Conservation (phyloP, 2,888 invertebrate species). For the Apeira syringaria region DNA sequence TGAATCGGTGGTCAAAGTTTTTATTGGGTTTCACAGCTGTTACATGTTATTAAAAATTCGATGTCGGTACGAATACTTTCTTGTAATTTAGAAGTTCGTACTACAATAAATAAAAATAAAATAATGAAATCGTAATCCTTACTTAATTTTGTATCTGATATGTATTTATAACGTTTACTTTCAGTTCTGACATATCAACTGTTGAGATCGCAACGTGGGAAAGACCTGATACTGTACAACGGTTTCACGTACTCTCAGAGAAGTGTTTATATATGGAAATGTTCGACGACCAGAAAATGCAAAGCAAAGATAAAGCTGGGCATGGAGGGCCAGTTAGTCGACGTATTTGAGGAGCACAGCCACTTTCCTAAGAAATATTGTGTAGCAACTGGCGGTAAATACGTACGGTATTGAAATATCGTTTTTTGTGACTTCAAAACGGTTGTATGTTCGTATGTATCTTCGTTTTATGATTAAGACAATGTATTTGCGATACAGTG, state of each 20-base stretch:
- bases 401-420: not conserved
- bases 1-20: too few species aligned
- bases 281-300: slow-evolving; percentile 22
- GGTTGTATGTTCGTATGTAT: too few species aligned
- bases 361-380: not conserved
- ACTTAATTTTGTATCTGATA: too few species aligned
- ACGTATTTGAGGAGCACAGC: not conserved
- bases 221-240: slow-evolving; percentile 39
- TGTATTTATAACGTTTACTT: not conserved
- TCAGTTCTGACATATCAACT: slow-evolving; percentile 21
- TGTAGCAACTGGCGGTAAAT: not conserved
- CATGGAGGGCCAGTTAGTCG: not conserved
- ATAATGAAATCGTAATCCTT: too few species aligned
- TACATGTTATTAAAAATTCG: too few species aligned
- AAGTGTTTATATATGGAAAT: slow-evolving; percentile 4
- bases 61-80: too few species aligned
- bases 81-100: too few species aligned
- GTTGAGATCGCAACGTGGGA: slow-evolving; percentile 44
- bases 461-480: too few species aligned
- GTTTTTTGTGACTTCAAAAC: too few species aligned
- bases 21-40: too few species aligned
- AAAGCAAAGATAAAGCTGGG: slow-evolving; percentile 31
- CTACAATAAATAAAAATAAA: too few species aligned
- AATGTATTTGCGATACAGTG: too few species aligned
- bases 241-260: slow-evolving; percentile 43